Conservation (phyloP, 2,113 vertebrate genomes). For the Chlamydotis undulata region DNA sequence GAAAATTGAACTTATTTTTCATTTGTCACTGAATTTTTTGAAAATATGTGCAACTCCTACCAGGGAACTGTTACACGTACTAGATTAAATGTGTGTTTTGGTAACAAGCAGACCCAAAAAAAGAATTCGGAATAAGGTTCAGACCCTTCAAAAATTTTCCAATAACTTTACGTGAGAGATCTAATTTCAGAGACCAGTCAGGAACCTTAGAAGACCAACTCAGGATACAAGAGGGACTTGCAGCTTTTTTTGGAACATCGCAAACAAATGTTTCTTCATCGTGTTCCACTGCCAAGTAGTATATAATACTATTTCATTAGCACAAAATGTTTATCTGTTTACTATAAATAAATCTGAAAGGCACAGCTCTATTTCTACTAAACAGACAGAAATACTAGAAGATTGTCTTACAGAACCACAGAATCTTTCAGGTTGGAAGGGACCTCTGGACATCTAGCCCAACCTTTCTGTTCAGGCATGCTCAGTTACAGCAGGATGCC, state of each 20-base stretch:
- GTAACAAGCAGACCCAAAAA: neutral
- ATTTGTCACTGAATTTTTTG: neutral
- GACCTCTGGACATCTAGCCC: neutral
- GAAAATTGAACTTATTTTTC: neutral
- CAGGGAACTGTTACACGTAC: neutral
- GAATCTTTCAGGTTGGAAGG: neutral
- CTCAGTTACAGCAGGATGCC: neutral
- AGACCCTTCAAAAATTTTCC: neutral
- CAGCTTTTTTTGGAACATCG: neutral
- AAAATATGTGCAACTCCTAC: neutral
- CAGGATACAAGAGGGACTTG: neutral
- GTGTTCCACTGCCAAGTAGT: neutral
- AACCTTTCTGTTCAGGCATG: neutral
- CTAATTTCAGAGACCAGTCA: neutral
- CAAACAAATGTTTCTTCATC: neutral
- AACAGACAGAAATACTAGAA: neutral
- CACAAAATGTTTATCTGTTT: neutral
- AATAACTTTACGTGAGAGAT: neutral
- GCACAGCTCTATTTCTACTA: neutral
- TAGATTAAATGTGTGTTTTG: neutral
- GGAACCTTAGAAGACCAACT: neutral
- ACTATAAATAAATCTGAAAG: neutral
- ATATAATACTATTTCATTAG: neutral
- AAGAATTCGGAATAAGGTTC: neutral
- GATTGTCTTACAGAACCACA: neutral